These are phyloP conservation scores for Mareca penelope DNA, from an alignment of 2,797 vertebrate species.

Conservation along the genomic window DNA sequence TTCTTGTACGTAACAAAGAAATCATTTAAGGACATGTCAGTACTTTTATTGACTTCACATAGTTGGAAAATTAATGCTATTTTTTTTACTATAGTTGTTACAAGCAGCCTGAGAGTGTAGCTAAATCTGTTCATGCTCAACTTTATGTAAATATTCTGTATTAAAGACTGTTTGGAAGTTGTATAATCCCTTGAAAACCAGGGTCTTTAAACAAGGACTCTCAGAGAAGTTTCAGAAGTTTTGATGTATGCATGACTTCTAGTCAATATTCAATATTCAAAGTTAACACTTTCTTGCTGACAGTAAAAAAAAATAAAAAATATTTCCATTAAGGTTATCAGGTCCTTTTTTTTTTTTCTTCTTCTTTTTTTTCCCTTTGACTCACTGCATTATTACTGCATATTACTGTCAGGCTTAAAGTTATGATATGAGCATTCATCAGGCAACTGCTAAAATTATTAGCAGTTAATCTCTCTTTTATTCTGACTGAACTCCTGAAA, in stretches of 20 bases:
- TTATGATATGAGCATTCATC: neutral
- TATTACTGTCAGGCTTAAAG: neutral
- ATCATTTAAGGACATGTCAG: neutral
- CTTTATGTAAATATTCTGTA: neutral
- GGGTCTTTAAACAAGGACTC: neutral
- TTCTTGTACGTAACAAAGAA: neutral
- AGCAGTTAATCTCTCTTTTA: neutral
- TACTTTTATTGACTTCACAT: neutral
- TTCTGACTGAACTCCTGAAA: neutral
- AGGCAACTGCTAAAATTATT: neutral
- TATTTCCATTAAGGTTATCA: neutral
- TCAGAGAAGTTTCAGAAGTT: neutral
- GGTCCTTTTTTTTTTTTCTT: neutral
- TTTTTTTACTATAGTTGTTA: too few relatives aligned
- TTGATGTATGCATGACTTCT: neutral
- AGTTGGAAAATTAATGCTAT: neutral
- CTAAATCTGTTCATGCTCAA: neutral
- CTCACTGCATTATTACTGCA: neutral
- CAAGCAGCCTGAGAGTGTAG: too few relatives aligned
- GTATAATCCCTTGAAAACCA: neutral
- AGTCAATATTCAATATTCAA: neutral
- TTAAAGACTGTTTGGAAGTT: neutral
- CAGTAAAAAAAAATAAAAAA: neutral
- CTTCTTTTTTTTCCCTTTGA: neutral
- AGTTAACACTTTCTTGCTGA: neutral